phyloP scores from a whole-genome alignment of 2,797 vertebrate genomes.

The Microctenopoma stevenorrisi region DNA sequence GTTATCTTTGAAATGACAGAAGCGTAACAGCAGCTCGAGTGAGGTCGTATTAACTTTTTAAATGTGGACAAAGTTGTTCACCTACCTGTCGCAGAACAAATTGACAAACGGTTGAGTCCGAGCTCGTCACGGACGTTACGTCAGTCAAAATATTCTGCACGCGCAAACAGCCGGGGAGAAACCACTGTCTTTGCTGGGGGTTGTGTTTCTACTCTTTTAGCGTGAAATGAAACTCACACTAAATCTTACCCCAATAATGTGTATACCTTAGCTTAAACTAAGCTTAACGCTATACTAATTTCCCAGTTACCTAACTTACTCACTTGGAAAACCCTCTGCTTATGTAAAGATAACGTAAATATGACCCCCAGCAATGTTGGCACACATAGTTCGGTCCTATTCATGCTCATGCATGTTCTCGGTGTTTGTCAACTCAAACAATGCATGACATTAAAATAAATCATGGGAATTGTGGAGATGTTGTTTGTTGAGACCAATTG shows the following conservation, averaged over 20 bases:
- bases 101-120: background rate
- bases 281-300: fast-evolving
- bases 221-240: fast-evolving
- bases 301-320: fast-evolving
- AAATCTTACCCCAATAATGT: fast-evolving
- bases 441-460: background rate
- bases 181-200: conserved; percentile 41
- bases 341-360: background rate
- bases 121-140: fast-evolving
- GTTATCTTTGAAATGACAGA: fast-evolving
- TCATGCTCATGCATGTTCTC: background rate
- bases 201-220: fast-evolving
- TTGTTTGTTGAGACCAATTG: background rate
- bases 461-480: no score
- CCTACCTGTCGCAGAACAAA: conserved; percentile 4
- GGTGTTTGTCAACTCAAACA: conserved; percentile 1
- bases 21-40: background rate
- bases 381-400: conserved; percentile 52
- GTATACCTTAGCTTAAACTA: no score
- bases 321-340: fast-evolving
- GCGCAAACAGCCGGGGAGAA: background rate
- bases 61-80: background rate
- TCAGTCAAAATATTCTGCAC: conserved; percentile 32
- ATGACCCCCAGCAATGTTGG: conserved; percentile 9
- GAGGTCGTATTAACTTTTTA: background rate